Base-by-base conservation (phyloP, 2,113 vertebrate species). In the Chaenogobius annularis region DNA sequence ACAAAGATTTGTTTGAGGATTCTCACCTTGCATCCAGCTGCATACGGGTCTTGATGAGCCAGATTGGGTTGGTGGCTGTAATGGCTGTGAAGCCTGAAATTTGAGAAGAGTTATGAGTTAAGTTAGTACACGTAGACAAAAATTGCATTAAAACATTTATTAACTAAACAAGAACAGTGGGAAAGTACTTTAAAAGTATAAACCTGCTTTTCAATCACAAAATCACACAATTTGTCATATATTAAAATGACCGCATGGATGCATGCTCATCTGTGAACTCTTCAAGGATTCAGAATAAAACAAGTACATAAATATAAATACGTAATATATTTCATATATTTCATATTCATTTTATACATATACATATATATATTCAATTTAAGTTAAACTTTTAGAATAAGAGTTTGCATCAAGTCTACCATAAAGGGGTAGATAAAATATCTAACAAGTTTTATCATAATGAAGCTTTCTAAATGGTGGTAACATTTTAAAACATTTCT, bases 51-150 rank as follows among this genome's bases (percentile, higher is more conserved):
- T 99, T 99, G 77, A 99, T 94, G 80, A 99, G 94, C 98, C 98
- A 99, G 93, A 99, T 98, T 73, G 98, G 98, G 91, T 99, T 99
- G 91, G 97, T 99, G 37, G 94, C 95, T 56, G 98, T 99, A 88
- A 99, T 99, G 3, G 98, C 96, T 44, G 96, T 99, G 92, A 99
- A 99, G 87, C 98, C 98, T 99, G 94, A 93, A 94, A 94, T 87
- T 54, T 82, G 47, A 91, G 69, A 85, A 83, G 93, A 95, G 68
- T 83, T 74, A 75, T n/a, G 37, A 40, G 37, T 40, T 74, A 85
- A 63, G 78, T 94, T 66, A 93, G 89, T 89, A 66, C 46, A 80
- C 1, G 40, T 26, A 75, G 23, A 86, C 76, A 87, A 73, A 83
- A 54, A 77, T 58, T 50, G 78, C 35, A 85, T 56, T 81, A 75